phyloP scores from a whole-genome alignment of 2,888 invertebrate species.

The Eudemis profundana region DNA sequence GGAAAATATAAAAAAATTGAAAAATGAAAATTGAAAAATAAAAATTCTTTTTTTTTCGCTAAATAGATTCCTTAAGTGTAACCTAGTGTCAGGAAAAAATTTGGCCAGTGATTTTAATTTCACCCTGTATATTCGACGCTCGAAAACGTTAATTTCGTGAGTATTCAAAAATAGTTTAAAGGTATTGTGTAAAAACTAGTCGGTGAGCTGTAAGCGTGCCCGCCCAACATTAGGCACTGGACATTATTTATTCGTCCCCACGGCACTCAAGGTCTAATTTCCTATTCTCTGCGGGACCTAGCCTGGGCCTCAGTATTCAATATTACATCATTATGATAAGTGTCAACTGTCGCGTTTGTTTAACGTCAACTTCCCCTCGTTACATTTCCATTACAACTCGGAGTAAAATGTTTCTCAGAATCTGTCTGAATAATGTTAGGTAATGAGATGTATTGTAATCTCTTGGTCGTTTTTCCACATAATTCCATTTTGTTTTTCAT shows the following conservation, averaged over 20 bases:
- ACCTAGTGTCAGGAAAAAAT: too few species aligned
- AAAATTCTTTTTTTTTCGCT: too few species aligned
- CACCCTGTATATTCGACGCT: background rate
- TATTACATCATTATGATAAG: constrained; percentile 30
- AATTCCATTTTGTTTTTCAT: constrained; percentile 10
- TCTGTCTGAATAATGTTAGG: constrained; percentile 9
- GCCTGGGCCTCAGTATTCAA: constrained; percentile 19
- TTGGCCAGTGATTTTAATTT: too few species aligned
- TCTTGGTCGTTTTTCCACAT: background rate
- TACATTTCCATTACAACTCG: constrained; percentile 15
- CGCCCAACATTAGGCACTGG: constrained; percentile 27
- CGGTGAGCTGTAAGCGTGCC: constrained; percentile 19
- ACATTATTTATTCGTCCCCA: constrained; percentile 20
- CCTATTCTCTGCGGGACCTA: constrained; percentile 22
- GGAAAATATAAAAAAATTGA: too few species aligned
- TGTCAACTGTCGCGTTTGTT: constrained; percentile 26
- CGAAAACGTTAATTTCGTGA: background rate
- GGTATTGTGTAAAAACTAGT: too few species aligned
- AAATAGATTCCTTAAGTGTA: too few species aligned
- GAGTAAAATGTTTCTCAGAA: constrained; percentile 17
- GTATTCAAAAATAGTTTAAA: constrained; percentile 8
- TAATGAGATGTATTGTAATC: background rate
- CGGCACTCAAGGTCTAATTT: constrained; percentile 34
- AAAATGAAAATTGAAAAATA: too few species aligned
- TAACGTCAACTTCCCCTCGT: constrained; percentile 16